These are phyloP conservation scores for Balaenoptera acutorostrata DNA, from an alignment of 2,113 vertebrate genomes.

Conservation along the genomic window DNA sequence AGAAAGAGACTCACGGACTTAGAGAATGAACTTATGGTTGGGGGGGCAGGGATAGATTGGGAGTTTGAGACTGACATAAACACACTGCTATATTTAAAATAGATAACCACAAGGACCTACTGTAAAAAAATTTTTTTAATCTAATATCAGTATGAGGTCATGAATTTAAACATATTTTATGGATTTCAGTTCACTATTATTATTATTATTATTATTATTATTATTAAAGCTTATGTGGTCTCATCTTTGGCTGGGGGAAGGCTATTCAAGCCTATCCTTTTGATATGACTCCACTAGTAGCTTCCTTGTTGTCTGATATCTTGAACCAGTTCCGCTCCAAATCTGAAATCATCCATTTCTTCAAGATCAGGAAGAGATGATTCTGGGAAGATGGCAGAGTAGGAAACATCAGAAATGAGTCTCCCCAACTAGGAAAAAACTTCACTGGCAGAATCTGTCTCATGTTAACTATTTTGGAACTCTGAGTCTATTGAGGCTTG, in stretches of 20 bases:
- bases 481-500: neutral
- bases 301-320: neutral
- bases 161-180: neutral
- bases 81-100: too few relatives aligned
- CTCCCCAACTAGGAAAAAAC: neutral
- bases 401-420: neutral
- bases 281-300: neutral
- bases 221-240: neutral
- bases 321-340: neutral
- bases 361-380: neutral
- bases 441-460: neutral
- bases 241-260: neutral
- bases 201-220: neutral
- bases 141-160: neutral
- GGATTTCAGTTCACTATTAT: neutral
- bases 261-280: neutral
- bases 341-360: neutral
- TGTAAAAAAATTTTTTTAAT: too few relatives aligned
- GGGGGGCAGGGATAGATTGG: too few relatives aligned
- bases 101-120: too few relatives aligned
- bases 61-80: too few relatives aligned
- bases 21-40: too few relatives aligned
- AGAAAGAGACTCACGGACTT: too few relatives aligned
- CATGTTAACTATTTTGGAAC: neutral
- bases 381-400: neutral